Evolutionary conservation across 2,888 invertebrate species (phyloP).

Genomic region (Melangyna quadrimaculata): DNA sequence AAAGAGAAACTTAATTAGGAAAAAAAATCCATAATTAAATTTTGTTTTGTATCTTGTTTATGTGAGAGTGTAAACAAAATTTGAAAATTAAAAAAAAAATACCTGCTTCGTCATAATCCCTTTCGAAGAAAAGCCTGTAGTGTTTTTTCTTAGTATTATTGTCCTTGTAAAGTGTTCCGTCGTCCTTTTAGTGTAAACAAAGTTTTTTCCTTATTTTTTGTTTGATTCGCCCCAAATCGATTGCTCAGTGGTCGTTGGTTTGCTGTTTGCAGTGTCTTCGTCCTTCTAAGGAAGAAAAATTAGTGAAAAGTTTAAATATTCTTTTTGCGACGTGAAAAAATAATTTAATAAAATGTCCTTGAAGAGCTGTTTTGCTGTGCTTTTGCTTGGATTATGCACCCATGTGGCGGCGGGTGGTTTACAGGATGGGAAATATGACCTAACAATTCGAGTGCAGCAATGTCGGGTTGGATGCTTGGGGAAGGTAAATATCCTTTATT

Average conservation of each 20-base stretch:
- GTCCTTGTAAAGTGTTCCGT: slow-evolving; percentile 23
- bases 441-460: slow-evolving; percentile 75
- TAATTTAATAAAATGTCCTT: slow-evolving; percentile 47
- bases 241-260: slow-evolving; percentile 39
- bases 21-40: slow-evolving; percentile 46
- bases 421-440: slow-evolving; percentile 54
- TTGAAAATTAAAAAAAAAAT: background rate
- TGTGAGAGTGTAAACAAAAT: slow-evolving; percentile 60
- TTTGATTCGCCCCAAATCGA: slow-evolving; percentile 46
- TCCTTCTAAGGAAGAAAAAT: slow-evolving; percentile 4
- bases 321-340: slow-evolving; percentile 8
- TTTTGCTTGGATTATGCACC: slow-evolving; percentile 69
- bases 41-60: slow-evolving; percentile 30
- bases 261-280: slow-evolving; percentile 1
- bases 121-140: background rate
- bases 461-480: slow-evolving; percentile 77
- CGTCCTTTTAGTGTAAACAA: slow-evolving; percentile 60
- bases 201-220: slow-evolving; percentile 5
- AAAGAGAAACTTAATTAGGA: slow-evolving; percentile 58
- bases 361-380: slow-evolving; percentile 65
- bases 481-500: slow-evolving; percentile 74
- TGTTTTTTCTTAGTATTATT: background rate
- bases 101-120: background rate
- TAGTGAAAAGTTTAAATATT: slow-evolving; percentile 32
- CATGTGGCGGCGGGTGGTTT: slow-evolving; percentile 68